These are phyloP conservation scores for Engystomops pustulosus DNA, from an alignment of 2,113 vertebrate genomes.

Conservation along the genomic window DNA sequence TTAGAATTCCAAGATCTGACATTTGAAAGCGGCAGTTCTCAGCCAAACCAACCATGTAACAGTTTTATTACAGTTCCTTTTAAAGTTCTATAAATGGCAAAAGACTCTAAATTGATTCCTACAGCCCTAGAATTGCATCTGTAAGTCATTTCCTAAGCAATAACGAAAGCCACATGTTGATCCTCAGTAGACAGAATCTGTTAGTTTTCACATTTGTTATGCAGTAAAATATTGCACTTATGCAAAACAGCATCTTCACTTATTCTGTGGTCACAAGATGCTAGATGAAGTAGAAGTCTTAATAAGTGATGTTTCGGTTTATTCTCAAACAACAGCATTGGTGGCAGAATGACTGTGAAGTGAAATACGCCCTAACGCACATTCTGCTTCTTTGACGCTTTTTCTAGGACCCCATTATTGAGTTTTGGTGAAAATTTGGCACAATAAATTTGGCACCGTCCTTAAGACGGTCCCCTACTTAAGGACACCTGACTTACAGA, in stretches of 20 bases:
- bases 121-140: background rate
- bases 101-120: background rate
- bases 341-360: no score
- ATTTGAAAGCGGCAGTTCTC: no score
- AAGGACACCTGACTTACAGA: no score
- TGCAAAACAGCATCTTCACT: conserved; percentile 20
- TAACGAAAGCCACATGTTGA: conserved; percentile 5
- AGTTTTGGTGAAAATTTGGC: background rate
- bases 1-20: no score
- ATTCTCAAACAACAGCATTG: background rate
- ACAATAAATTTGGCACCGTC: no score
- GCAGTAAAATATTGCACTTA: background rate
- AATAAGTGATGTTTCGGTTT: background rate
- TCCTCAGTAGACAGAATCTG: background rate
- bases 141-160: background rate
- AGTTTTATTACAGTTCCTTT: background rate
- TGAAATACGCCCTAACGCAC: no score
- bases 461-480: no score
- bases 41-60: no score
- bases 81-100: background rate
- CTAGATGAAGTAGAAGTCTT: no score
- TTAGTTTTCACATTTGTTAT: background rate
- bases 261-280: background rate
- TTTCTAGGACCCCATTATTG: background rate
- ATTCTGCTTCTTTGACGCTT: no score